phyloP scores from a whole-genome alignment of 2,797 vertebrate species.

The Nyctibius grandis region DNA sequence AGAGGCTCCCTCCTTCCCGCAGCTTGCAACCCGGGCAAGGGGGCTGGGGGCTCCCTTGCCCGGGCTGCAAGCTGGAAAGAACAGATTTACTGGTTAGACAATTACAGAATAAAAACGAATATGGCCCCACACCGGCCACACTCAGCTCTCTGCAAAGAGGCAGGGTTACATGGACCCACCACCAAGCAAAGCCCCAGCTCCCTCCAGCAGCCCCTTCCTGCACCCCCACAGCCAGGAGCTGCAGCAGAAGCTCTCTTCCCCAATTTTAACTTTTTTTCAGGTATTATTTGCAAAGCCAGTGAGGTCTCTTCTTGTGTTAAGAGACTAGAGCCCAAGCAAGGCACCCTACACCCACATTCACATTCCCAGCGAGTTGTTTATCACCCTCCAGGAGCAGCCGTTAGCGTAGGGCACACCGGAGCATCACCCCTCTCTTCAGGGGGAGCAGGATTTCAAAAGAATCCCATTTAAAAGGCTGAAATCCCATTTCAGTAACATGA shows the following conservation, averaged over 20 bases:
- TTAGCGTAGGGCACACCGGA: rapidly evolving
- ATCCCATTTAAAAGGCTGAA: not conserved
- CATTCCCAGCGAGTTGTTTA: not conserved
- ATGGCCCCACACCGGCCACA: not conserved
- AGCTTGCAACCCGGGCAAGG: rapidly evolving
- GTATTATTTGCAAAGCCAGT: not conserved
- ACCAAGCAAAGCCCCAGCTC: not conserved
- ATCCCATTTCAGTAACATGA: not conserved
- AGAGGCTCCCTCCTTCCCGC: not conserved
- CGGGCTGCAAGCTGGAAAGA: not conserved
- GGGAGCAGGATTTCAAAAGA: not conserved
- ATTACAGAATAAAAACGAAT: not conserved
- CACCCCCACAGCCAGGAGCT: not conserved
- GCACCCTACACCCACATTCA: not conserved
- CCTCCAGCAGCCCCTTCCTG: not conserved
- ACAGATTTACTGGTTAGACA: not conserved
- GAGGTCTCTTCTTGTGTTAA: not conserved
- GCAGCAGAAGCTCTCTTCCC: not conserved
- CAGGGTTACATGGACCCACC: not conserved
- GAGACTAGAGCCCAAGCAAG: not conserved
- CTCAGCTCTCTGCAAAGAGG: not conserved
- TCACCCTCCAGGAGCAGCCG: rapidly evolving
- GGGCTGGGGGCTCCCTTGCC: not conserved
- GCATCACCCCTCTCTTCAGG: not conserved
- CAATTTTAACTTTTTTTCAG: not conserved